Percentiles rank a stretch among this genome's conserved stretches.
Evolutionary conservation across 2,797 vertebrate genomes (phyloP).

Genomic region (Poecile montanus): DNA sequence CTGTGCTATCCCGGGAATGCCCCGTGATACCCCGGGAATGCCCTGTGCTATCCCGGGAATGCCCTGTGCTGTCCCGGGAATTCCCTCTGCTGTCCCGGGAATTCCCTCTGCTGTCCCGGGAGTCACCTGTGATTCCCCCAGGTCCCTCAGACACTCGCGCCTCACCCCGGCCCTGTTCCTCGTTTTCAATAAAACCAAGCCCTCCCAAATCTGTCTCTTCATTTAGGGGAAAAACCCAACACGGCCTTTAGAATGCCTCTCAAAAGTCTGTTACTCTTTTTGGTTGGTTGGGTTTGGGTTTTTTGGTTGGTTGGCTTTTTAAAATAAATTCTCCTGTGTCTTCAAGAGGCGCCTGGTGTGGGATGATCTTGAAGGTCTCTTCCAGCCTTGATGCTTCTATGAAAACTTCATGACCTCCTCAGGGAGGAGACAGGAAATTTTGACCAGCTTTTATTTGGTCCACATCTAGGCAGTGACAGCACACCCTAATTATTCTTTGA

Average conservation of each 20-base stretch:
- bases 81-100: accelerated
- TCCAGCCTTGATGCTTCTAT: not conserved
- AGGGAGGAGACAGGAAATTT: not conserved
- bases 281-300: not conserved
- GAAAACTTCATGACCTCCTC: not conserved
- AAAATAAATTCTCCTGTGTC: accelerated
- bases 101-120: accelerated
- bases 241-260: accelerated
- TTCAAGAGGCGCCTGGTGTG: not conserved
- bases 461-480: accelerated
- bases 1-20: no score
- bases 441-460: accelerated
- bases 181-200: not conserved
- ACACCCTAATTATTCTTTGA: not conserved
- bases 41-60: not conserved
- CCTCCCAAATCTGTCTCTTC: not conserved
- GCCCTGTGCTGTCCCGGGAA: accelerated
- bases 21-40: not conserved
- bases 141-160: accelerated
- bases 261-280: not conserved
- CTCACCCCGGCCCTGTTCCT: accelerated
- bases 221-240: accelerated
- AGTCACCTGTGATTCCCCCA: accelerated
- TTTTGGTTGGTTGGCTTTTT: not conserved
- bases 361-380: not conserved